Evolutionary conservation across 2,888 invertebrate genomes (phyloP), one percentile per base, ranked within the genome.

Genomic region (Heliothis peltigera): DNA sequence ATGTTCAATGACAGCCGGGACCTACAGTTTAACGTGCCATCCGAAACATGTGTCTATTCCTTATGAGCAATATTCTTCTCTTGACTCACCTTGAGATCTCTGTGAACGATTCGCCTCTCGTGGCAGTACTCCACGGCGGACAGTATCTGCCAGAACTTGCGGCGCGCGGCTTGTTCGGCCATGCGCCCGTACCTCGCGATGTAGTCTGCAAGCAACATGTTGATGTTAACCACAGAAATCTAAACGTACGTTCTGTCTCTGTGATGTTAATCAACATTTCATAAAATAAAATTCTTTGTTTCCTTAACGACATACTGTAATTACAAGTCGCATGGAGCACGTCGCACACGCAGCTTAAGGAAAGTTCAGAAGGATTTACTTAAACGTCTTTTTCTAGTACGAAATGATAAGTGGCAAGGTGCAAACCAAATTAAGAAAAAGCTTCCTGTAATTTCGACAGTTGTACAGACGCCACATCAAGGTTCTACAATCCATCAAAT

Each of bases 91-190:
- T 99, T 99, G 88, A 99, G 97, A 96, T 99, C 99, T 89, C 99
- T 96, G 95, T 99, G 99, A 59, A 99, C 99, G 86, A 99, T 98
- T 85, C 98, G 97, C 86, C 97, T 96, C 83, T 97, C 97, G 91
- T 99, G 99, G 89, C 99, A 99, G 92, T 99, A 99, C 91, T 99
- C 98, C 70, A 99, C 98, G 58, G 99, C 99, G 19, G 98, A 97
- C 65, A 99, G 96, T 83, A 99, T 99, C 96, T 99, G 99, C 97
- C 98, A 98, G 95, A 99, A 99, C 91, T 98, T 98, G 75, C 97
- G 96, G 57, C 99, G 96, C 7, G 99, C 99, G 58, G 98, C 97
- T 75, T 97, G 96, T 93, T 99, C 99, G 21, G 97, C 97, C 98
- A 99, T 98, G 72, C 98, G 96, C n/a, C 99, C 99, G 86, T 97